phyloP scores from a whole-genome alignment of 2,888 invertebrate species.

The Aelia acuminata region DNA sequence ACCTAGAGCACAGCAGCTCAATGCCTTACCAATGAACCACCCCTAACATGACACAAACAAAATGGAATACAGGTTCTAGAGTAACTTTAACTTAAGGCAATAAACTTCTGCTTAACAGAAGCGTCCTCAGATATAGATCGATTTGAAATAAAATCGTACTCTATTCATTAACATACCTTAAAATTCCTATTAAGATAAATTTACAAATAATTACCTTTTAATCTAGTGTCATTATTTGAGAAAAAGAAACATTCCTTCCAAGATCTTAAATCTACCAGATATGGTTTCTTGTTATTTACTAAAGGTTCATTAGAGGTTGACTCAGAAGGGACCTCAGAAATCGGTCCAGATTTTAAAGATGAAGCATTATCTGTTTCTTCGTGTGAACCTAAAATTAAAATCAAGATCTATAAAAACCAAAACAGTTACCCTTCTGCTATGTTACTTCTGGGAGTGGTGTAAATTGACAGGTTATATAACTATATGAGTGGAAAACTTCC shows the following conservation, averaged over 20 bases:
- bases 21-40: no score
- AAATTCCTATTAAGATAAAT: neutral
- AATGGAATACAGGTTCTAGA: no score
- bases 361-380: neutral
- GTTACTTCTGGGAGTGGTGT: no score
- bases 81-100: no score
- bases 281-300: neutral
- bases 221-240: neutral
- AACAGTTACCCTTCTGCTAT: no score
- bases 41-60: no score
- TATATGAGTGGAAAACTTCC: no score
- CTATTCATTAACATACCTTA: neutral
- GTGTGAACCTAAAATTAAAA: neutral
- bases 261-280: neutral
- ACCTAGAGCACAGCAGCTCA: no score
- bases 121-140: no score
- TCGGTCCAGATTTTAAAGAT: neutral
- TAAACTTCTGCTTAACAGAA: no score
- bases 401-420: neutral
- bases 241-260: conserved; percentile 25
- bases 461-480: no score
- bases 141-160: neutral
- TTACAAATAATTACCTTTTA: conserved; percentile 1
- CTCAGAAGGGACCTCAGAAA: neutral
- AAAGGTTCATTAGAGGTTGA: neutral